Percentiles rank a stretch among this genome's conserved stretches.
Evolutionary conservation across 2,888 invertebrate genomes (phyloP).

Genomic region (Acleris laterana): DNA sequence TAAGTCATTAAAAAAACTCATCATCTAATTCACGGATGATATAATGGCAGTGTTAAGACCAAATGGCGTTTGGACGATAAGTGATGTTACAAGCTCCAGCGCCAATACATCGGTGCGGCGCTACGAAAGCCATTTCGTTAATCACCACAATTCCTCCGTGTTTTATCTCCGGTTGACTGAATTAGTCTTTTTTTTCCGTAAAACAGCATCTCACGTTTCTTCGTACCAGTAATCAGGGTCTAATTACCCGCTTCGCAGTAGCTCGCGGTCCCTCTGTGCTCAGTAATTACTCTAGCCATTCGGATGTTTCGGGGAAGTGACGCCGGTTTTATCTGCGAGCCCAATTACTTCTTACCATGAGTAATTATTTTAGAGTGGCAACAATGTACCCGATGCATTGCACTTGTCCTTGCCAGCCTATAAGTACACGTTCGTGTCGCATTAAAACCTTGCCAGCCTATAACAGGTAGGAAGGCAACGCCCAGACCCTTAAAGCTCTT

Average conservation of each 20-base stretch:
- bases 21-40: no score
- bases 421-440: not conserved
- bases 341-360: constrained; percentile 17
- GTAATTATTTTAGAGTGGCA: constrained; percentile 13
- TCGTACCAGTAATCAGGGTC: constrained; percentile 62
- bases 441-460: not conserved
- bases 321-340: constrained; percentile 33
- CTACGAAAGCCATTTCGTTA: constrained; percentile 10
- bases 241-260: constrained; percentile 71
- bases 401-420: not conserved
- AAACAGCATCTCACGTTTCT: constrained; percentile 55
- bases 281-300: constrained; percentile 58
- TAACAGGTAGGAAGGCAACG: not conserved
- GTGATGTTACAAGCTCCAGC: not conserved
- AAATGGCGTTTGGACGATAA: no score
- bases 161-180: constrained; percentile 24
- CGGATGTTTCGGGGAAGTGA: constrained; percentile 60
- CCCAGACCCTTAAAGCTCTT: no score
- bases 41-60: no score
- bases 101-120: not conserved
- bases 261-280: constrained; percentile 56
- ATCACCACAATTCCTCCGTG: constrained; percentile 7
- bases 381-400: constrained; percentile 3
- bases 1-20: no score
- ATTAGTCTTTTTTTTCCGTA: constrained; percentile 42